A percentile compares a stretch with the other conserved stretches of the same genome.
Evolutionary conservation across 2,113 vertebrate species (phyloP).

Genomic region (Azemiops feae): DNA sequence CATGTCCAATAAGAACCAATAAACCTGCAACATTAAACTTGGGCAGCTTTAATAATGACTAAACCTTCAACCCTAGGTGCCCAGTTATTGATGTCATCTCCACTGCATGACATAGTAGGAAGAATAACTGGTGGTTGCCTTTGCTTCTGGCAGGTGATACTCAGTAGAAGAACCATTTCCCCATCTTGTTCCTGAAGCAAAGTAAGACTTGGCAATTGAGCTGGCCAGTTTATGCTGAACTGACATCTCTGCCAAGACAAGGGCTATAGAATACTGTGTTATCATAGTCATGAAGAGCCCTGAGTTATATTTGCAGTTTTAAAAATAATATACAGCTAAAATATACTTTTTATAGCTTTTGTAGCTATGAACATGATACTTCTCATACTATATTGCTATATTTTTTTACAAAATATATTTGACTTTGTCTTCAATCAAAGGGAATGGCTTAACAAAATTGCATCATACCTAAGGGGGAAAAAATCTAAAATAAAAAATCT

Average conservation of each 20-base stretch:
- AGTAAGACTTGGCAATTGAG: not conserved
- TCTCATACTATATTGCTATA: not conserved
- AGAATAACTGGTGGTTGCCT: not conserved
- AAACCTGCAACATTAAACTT: not conserved
- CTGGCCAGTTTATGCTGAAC: not conserved
- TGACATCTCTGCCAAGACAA: not conserved
- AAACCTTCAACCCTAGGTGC: not conserved
- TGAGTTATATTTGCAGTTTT: not conserved
- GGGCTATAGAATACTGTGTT: not conserved
- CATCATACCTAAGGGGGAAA: not conserved
- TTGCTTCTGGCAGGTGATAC: not conserved
- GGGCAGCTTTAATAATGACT: not conserved
- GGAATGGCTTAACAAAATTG: not conserved
- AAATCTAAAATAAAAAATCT: not conserved
- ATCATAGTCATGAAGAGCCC: not conserved
- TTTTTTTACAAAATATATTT: not conserved
- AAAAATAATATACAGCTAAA: not conserved
- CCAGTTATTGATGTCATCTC: not conserved
- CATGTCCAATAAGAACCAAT: not conserved
- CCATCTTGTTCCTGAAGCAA: not conserved
- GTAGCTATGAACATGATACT: not conserved
- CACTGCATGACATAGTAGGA: not conserved
- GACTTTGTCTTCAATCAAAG: not conserved
- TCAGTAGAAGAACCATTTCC: not conserved
- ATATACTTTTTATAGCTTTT: not conserved